Conservation (phyloP, 2,797 vertebrate genomes). For the Myoxocephalus aenaeus region DNA sequence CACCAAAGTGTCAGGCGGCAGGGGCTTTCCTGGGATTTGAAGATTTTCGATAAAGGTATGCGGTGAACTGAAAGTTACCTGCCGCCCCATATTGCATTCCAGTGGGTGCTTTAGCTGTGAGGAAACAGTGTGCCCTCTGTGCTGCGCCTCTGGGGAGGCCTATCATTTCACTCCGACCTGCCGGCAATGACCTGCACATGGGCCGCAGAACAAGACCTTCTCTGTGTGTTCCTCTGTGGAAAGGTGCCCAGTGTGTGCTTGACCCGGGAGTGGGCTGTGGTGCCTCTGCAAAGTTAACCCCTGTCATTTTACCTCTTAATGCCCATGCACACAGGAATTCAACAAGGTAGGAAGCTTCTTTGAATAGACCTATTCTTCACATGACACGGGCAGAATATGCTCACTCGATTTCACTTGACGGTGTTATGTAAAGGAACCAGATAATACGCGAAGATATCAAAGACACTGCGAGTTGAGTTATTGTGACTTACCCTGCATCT, state of each 20-base stretch:
- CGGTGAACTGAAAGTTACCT: slow-evolving; percentile 77
- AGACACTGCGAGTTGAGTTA: not conserved
- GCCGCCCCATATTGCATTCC: slow-evolving; percentile 80
- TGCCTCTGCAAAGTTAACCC: slow-evolving; percentile 65
- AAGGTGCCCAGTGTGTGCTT: slow-evolving; percentile 68
- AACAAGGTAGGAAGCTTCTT: slow-evolving; percentile 34
- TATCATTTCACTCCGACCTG: slow-evolving; percentile 77
- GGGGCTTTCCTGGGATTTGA: slow-evolving; percentile 67
- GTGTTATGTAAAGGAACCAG: not conserved
- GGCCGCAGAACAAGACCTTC: slow-evolving; percentile 73
- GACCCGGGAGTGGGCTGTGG: slow-evolving; percentile 59
- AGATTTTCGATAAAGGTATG: slow-evolving; percentile 79
- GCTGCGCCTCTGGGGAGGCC: slow-evolving; percentile 69
- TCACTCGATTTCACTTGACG: not conserved
- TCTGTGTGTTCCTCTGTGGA: slow-evolving; percentile 71
- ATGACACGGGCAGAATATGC: slow-evolving; percentile 1
- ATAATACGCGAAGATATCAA: not conserved
- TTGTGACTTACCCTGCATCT: not conserved
- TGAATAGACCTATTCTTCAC: not conserved
- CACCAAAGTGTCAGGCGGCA: slow-evolving; percentile 67
- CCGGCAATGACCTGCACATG: slow-evolving; percentile 60
- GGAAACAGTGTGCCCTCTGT: slow-evolving; percentile 82
- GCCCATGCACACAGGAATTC: slow-evolving; percentile 56
- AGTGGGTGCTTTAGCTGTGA: slow-evolving; percentile 64
- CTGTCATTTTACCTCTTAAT: slow-evolving; percentile 65